Evolutionary conservation across 2,797 vertebrate genomes (phyloP).

Genomic region (Premnoplex brunnescens): DNA sequence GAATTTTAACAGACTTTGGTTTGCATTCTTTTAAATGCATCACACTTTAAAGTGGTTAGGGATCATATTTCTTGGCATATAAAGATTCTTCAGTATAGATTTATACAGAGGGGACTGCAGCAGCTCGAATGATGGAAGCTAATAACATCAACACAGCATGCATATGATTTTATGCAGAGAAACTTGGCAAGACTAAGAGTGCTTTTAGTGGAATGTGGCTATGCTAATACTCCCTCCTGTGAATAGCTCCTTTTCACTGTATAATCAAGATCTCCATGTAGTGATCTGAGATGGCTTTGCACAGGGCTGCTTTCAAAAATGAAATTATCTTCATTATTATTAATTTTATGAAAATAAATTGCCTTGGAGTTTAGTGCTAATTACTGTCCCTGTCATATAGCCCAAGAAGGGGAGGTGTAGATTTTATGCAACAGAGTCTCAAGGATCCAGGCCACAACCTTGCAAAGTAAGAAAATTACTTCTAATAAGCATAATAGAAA

Average conservation of each 20-base stretch:
- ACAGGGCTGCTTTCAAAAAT: conserved; percentile 46
- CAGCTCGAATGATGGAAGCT: conserved; percentile 54
- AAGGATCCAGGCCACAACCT: not conserved
- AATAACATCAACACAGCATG: conserved; percentile 66
- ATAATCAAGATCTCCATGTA: conserved; percentile 47
- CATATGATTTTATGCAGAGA: conserved; percentile 52
- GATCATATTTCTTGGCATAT: conserved; percentile 1
- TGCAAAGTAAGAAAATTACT: conserved; percentile 11
- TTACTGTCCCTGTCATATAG: conserved; percentile 23
- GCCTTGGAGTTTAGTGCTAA: conserved; percentile 44
- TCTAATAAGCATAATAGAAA: not conserved
- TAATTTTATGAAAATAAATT: conserved; percentile 62
- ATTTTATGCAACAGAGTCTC: not conserved
- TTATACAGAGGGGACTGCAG: conserved; percentile 42
- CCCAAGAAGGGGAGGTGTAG: not conserved
- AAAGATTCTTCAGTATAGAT: conserved; percentile 37
- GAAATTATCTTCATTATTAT: conserved; percentile 65
- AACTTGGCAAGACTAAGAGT: conserved; percentile 58
- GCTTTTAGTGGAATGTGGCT: conserved; percentile 59
- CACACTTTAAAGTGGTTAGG: conserved; percentile 37
- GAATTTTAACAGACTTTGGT: conserved; percentile 32
- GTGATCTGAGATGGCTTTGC: conserved; percentile 46
- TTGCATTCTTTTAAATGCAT: conserved; percentile 34
- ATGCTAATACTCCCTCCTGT: conserved; percentile 54
- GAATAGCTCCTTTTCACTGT: conserved; percentile 34